Evolutionary conservation across 2,797 vertebrate species (phyloP), one percentile per base, ranked within the genome.

Genomic region (Xenopus petersii): DNA sequence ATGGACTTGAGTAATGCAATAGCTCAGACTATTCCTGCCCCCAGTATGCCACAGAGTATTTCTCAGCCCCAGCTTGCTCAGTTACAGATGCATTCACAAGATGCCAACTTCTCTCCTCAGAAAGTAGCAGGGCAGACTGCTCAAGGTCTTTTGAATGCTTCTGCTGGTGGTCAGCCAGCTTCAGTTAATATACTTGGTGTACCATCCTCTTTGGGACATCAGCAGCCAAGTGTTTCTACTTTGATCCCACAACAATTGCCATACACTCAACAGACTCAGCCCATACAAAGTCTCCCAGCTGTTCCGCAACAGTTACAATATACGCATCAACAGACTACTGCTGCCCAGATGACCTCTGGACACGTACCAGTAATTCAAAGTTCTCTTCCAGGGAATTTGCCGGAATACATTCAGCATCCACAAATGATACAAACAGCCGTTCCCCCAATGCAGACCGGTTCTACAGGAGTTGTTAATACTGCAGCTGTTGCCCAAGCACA

Each of bases 391-490:
- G 87, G 83, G 54, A 73, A 87, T 30, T 46, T 91, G 61, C 88
- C 93, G 5, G 96, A 97, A 77, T 98, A 88, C 46, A 86, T 92
- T 42, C 95, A 94, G 59, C 95, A 93, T 73, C 93, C 91, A 8
- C 93, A 93, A 51, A 87, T 82, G 80, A 91, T 90, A 82, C 94
- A 91, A 80, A 84, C 91, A 36, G 90, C 83, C 15, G 70, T 84
- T 16, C 36, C 90, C 64, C 78, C 88, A 7, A 87, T 92, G 78
- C 94, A 93, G 84, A 77, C 90, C 47, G 67, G 85, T 67, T 84
- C 88, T 70, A 59, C 92, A 75, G 26, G 26, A 30, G 82, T 87
- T 55, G 88, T 84, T 77, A 73, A 82, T 55, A 88, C 85, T 11
- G 36, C 87, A 0, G 71, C 82, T 0, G 76, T 88, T 73, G 86